Base-by-base conservation (phyloP, 2,888 invertebrate genomes). In the Antheraea yamamai region DNA sequence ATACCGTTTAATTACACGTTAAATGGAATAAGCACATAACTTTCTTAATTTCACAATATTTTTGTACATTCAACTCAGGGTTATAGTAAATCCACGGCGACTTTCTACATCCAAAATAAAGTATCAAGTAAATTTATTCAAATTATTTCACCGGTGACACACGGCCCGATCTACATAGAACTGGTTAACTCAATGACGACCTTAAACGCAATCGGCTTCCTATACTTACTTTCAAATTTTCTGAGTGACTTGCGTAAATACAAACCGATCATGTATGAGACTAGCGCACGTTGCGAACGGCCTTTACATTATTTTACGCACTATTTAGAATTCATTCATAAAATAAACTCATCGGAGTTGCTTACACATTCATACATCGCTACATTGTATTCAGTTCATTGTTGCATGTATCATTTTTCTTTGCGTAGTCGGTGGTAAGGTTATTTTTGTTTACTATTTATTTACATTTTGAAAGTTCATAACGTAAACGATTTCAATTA, bases 141-240 rank as follows among this genome's bases (percentile, higher is more conserved):
- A 76, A 76, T 74, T 74, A 76, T 76, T 74, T 74, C 47, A 72
- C 72, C 55, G 74, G 76, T 74, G 74, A 72, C 76, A 76, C 66
- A 73, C 58, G 30, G 72, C 74, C 52, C 80, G 81, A 80, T 81
- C 81, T 83, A 81, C 80, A 81, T 76, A 78, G 75, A 83, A 84
- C 88, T 80, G 83, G 87, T 88, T 85, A 80, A 79, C 68, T 78
- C 78, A 81, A 82, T 83, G 76, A 76, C 79, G 88, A 88, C 89
- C 89, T 89, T 89, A 86, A 80, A 79, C 81, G 79, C 82, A 82
- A 82, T 81, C 79, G 58, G 83, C 85, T 87, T 88, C 88, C 89
- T 89, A 87, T 83, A 86, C 84, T 87, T 86, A 89, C 89, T 91
- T 91, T 91, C 89, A 88, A 89, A 87, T 86, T 87, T 87, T 87